phyloP scores from a whole-genome alignment of 2,888 invertebrate species.

The Ornithoptera alexandrae region DNA sequence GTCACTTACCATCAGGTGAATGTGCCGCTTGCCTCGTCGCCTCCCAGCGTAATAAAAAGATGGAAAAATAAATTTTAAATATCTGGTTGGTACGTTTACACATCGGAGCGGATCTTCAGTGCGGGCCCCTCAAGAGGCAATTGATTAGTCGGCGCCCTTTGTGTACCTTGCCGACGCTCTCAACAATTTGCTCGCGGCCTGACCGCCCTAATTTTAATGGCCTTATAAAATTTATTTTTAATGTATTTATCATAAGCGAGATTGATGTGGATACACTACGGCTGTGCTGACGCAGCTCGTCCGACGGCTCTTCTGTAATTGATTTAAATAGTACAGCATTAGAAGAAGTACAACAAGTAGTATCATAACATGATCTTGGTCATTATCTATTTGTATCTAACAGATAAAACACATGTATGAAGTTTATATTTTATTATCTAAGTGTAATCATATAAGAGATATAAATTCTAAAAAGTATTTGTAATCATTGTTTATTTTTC shows the following conservation, averaged over 20 bases:
- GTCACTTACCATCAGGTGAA: too few species aligned
- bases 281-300: slow-evolving; percentile 17
- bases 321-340: slow-evolving; percentile 10
- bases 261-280: slow-evolving; percentile 47
- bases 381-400: too few species aligned
- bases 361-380: background rate
- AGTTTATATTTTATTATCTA: too few species aligned
- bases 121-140: slow-evolving; percentile 51
- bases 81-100: slow-evolving; percentile 35
- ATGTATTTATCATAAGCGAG: slow-evolving; percentile 73
- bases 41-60: background rate
- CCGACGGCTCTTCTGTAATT: slow-evolving; percentile 3
- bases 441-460: too few species aligned
- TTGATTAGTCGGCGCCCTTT: slow-evolving; percentile 76
- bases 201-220: slow-evolving; percentile 80
- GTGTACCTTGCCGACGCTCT: slow-evolving; percentile 69
- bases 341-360: background rate
- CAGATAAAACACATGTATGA: too few species aligned
- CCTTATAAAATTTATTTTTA: slow-evolving; percentile 79
- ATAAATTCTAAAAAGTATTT: too few species aligned
- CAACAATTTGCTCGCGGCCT: slow-evolving; percentile 77
- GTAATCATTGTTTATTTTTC: too few species aligned
- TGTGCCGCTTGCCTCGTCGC: too few species aligned
- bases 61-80: too few species aligned
- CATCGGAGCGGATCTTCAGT: slow-evolving; percentile 26